Conservation (phyloP, 2,888 invertebrate genomes). For the Caenorhabditis imperialis region DNA sequence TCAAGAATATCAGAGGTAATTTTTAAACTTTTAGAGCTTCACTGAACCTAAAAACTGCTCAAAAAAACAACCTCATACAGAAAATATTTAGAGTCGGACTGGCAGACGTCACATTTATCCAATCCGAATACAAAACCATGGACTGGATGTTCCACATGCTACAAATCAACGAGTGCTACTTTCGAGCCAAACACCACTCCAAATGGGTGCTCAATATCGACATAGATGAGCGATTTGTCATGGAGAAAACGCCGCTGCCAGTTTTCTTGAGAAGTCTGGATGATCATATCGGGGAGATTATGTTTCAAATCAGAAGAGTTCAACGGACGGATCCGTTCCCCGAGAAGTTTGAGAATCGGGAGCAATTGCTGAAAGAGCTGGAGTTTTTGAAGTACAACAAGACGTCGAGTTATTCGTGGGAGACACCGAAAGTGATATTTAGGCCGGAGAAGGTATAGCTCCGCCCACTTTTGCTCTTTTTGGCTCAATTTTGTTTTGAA, state of each 20-base stretch:
- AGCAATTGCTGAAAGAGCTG: neutral
- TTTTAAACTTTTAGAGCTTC: neutral
- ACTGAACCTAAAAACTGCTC: no score
- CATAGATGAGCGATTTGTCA: conserved; percentile 23
- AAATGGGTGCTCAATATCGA: conserved; percentile 28
- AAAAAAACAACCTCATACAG: no score
- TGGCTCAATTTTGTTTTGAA: no score
- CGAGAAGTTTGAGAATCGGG: neutral
- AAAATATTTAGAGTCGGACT: conserved; percentile 2
- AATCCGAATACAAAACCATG: conserved; percentile 4
- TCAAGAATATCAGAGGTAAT: conserved; percentile 9
- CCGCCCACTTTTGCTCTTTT: no score
- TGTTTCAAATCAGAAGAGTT: neutral
- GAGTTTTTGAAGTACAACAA: neutral
- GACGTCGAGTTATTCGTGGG: conserved; percentile 4
- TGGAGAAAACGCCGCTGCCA: neutral
- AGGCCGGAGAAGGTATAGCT: neutral
- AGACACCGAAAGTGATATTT: conserved; percentile 6
- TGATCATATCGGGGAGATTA: neutral
- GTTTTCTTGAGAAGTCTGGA: neutral
- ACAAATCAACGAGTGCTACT: conserved; percentile 16
- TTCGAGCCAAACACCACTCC: conserved; percentile 13
- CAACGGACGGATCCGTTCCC: neutral
- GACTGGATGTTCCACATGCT: conserved; percentile 17
- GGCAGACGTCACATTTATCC: conserved; percentile 3